Evolutionary conservation across 1,140 invertebrate species (phyloP).

Genomic region (Hyles vespertilio): DNA sequence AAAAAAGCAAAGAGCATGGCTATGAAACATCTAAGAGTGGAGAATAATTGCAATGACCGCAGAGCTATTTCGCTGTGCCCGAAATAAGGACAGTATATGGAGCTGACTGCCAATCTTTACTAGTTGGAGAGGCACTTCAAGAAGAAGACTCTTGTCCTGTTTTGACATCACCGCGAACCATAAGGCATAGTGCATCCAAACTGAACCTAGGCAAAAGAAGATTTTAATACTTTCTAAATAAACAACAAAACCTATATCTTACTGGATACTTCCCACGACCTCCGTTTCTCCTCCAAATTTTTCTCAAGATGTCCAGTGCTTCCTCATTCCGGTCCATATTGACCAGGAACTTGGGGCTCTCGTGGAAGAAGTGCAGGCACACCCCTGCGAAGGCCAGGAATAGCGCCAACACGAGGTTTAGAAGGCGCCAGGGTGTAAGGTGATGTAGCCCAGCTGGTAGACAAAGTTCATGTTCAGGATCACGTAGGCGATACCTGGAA

Average conservation of each 20-base stretch:
- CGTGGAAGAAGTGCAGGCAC: slow-evolving; percentile 77
- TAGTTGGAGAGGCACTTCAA: not conserved
- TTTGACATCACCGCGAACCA: not conserved
- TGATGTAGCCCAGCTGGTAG: slow-evolving; percentile 6
- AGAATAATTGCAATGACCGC: no score
- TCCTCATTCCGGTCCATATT: slow-evolving; percentile 69
- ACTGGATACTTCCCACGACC: slow-evolving; percentile 48
- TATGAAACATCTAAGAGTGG: no score
- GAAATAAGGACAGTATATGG: not conserved
- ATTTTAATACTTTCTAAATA: not conserved
- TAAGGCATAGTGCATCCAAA: not conserved
- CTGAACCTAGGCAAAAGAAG: not conserved
- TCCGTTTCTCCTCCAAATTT: slow-evolving; percentile 65
- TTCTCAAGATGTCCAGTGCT: slow-evolving; percentile 69
- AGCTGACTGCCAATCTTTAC: no score
- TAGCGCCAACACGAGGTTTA: slow-evolving; percentile 10
- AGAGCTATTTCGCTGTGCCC: no score
- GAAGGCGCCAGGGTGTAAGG: slow-evolving; percentile 17
- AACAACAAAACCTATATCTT: not conserved
- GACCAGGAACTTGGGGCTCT: slow-evolving; percentile 82
- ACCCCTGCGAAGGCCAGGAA: slow-evolving; percentile 59
- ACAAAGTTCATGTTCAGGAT: slow-evolving; percentile 32
- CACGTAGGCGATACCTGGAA: slow-evolving; percentile 53
- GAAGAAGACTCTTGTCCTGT: not conserved
- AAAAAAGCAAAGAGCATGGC: not conserved